A percentile compares a stretch with the other conserved stretches of the same genome.
These are phyloP conservation scores for Panzeria rudis DNA, from an alignment of 2,888 invertebrate species.

Conservation along the genomic window DNA sequence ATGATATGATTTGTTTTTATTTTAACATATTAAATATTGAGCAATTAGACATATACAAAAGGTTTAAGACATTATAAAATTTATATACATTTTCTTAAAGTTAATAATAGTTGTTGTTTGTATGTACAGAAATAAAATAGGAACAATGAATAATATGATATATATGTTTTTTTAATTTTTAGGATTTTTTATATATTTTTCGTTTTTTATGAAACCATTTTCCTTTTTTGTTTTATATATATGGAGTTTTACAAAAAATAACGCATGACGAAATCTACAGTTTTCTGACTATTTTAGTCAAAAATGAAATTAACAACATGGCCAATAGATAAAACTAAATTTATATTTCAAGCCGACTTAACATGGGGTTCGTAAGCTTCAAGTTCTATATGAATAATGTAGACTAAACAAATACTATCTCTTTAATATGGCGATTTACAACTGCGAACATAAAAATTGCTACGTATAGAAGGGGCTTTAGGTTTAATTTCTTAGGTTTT, in stretches of 20 bases:
- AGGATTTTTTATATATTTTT: slow-evolving; percentile 16
- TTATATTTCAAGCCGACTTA: too few species aligned
- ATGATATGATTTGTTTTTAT: slow-evolving; percentile 66
- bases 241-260: neutral
- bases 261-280: neutral
- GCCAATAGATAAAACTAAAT: too few species aligned
- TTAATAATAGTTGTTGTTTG: slow-evolving; percentile 15
- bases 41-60: slow-evolving; percentile 69
- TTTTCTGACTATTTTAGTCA: too few species aligned
- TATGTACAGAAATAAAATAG: slow-evolving; percentile 69
- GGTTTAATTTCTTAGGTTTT: neutral
- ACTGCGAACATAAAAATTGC: neutral
- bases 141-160: slow-evolving; percentile 67
- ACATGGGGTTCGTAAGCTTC: too few species aligned
- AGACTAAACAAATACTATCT: too few species aligned
- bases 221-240: slow-evolving; percentile 22
- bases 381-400: too few species aligned
- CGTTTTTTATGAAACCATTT: slow-evolving; percentile 68
- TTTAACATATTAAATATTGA: slow-evolving; percentile 64
- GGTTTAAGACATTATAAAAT: slow-evolving; percentile 7
- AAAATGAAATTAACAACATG: too few species aligned
- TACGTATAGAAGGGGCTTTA: neutral
- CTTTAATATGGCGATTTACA: too few species aligned
- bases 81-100: slow-evolving; percentile 56
- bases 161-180: slow-evolving; percentile 9